A percentile compares a stretch with the other conserved stretches of the same genome.
These are phyloP conservation scores for Hipposideros larvatus DNA, from an alignment of 2,797 vertebrate species.

Conservation along the genomic window DNA sequence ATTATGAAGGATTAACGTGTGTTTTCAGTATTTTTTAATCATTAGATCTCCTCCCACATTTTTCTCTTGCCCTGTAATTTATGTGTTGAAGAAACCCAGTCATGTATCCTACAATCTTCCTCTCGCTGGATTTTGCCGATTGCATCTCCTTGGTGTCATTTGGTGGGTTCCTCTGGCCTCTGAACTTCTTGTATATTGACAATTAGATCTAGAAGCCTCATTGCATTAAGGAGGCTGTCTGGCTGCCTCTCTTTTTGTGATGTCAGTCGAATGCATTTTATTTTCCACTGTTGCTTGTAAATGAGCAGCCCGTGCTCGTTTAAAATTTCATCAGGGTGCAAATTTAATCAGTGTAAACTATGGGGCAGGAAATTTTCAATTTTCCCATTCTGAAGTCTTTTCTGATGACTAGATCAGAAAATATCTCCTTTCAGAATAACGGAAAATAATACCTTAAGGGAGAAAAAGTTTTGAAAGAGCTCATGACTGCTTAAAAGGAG, in stretches of 20 bases:
- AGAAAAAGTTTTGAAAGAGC: constrained; percentile 48
- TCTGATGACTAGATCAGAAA: constrained; percentile 54
- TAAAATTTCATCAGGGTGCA: not conserved
- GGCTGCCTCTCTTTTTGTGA: not conserved
- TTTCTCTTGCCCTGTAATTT: not conserved
- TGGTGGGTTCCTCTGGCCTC: not conserved
- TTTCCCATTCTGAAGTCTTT: constrained; percentile 35
- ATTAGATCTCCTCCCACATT: not conserved
- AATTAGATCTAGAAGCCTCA: not conserved
- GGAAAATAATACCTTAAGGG: constrained; percentile 28
- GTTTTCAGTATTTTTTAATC: not conserved
- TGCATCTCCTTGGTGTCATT: not conserved
- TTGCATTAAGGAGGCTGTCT: not conserved
- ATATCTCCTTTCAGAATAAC: constrained; percentile 29
- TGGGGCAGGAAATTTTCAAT: constrained; percentile 18
- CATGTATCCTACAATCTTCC: not conserved
- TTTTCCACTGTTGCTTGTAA: constrained; percentile 8
- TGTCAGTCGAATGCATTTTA: not conserved
- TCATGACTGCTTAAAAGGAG: constrained; percentile 15
- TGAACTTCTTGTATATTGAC: not conserved
- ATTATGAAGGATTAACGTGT: not conserved
- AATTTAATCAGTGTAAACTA: not conserved
- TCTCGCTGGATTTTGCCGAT: not conserved
- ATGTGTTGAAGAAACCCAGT: not conserved
- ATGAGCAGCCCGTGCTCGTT: not conserved